Evolutionary conservation across 2,888 invertebrate species (phyloP).

Genomic region (Eupithecia dodoneata): DNA sequence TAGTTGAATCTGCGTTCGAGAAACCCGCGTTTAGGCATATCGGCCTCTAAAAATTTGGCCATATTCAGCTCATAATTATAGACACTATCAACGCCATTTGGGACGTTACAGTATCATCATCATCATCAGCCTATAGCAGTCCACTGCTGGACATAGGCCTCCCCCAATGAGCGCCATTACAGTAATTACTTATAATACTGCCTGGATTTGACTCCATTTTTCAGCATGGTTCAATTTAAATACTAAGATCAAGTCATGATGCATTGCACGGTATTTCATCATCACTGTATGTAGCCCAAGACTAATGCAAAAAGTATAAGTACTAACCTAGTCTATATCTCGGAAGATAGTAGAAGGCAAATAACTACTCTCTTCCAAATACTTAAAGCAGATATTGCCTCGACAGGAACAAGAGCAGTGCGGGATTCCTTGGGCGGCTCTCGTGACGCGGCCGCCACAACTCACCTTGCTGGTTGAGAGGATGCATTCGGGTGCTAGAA

Average conservation of each 20-base stretch:
- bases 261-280: background rate
- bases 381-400: conserved; percentile 12
- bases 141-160: no score
- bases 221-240: background rate
- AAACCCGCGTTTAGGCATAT: background rate
- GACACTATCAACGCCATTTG: background rate
- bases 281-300: background rate
- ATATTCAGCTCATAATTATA: background rate
- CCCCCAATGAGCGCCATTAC: no score
- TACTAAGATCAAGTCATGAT: background rate
- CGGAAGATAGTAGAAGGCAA: background rate
- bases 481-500: conserved; percentile 96
- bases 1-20: background rate
- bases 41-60: background rate
- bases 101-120: no score
- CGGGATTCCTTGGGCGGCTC: conserved; percentile 89
- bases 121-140: no score
- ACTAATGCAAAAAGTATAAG: background rate
- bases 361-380: background rate
- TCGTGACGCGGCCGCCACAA: conserved; percentile 91
- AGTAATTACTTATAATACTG: background rate
- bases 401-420: conserved; percentile 73
- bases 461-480: conserved; percentile 95
- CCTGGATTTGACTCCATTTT: background rate
- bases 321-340: background rate